Evolutionary conservation across 1,140 invertebrate species (phyloP), one percentile per base, ranked within the genome.

Genomic region (Aphelinus atriplicis): DNA sequence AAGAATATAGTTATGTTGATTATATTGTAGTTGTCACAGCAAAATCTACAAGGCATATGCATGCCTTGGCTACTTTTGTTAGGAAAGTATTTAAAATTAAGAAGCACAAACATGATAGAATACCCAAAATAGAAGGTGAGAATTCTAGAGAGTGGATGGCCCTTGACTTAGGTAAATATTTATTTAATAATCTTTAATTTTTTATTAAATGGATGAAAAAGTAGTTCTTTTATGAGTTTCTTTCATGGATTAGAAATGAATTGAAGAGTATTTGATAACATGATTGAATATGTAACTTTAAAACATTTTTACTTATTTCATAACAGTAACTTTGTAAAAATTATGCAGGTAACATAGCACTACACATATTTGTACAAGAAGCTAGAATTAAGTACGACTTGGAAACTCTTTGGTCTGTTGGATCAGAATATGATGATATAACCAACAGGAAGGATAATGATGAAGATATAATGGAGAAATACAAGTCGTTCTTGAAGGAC

Each of bases 401-500:
- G 71, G 97, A 98, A 88, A 94, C 93, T 5, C 85, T 98, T 43
- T 98, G 97, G 97, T 90, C 94, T 62, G 91, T 97, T 55, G 96
- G 96, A 6, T 84, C 91, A 1, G 88, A 95, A 82, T 96, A 91
- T 90, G 96, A 98, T 85, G 89, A 92, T 43, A 86, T 92, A 80
- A 90, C 82, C n/a, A 90, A 92, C 75, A 86, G 87, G 77, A 86
- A 89, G n/a, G 88, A 89, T 86, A 86, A 90, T 48, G 79, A 91
- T 71, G 80, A 89, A 9, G 88, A 91, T 78, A 86, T 93, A 64
- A 85, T 93, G 77, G 89, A 92, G 79, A 90, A 90, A 81, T 92
- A 94, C 81, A 90, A 91, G 73, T 81, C 88, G 60, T 91, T 90
- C 79, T 87, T 94, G 57, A 86, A 89, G 79, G 90, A 90, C 81